Conservation (phyloP, 2,113 vertebrate genomes). For the Forbesichthys agassizii region DNA sequence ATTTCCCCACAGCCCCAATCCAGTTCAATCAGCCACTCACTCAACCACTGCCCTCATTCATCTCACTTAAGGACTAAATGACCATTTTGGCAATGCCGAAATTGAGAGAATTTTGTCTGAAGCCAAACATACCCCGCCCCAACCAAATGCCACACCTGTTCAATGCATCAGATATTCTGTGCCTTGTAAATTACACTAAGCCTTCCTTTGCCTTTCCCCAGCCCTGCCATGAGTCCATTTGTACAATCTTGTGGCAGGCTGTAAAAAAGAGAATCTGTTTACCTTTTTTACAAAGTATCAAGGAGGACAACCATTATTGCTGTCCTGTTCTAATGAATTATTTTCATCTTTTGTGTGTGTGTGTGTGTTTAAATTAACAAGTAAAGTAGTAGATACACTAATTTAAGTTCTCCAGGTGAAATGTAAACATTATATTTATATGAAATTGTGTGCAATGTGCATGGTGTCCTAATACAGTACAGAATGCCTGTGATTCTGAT, state of each 20-base stretch:
- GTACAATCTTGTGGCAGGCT: neutral
- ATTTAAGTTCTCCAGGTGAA: too few species aligned
- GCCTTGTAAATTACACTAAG: constrained; percentile 43
- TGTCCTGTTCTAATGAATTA: constrained; percentile 27
- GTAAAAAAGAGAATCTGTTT: constrained; percentile 33
- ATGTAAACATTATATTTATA: too few species aligned
- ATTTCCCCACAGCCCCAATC: constrained; percentile 62
- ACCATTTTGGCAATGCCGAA: constrained; percentile 68
- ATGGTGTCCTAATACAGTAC: too few species aligned
- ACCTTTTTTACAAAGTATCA: constrained; percentile 13
- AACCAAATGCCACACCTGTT: neutral
- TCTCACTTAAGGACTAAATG: constrained; percentile 73
- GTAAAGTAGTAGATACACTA: too few species aligned
- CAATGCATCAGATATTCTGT: constrained; percentile 18
- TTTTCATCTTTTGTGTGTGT: constrained; percentile 1
- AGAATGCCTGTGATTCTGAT: too few species aligned
- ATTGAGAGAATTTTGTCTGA: constrained; percentile 62
- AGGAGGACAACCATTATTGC: constrained; percentile 23
- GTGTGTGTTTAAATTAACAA: too few species aligned
- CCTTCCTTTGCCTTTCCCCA: constrained; percentile 23
- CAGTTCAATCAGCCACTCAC: constrained; percentile 70
- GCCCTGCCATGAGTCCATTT: neutral
- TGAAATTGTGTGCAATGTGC: too few species aligned
- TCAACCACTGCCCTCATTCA: constrained; percentile 68
- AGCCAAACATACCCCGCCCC: neutral